Base-by-base conservation (phyloP, 1,140 invertebrate genomes). In the Ectropis grisescens region DNA sequence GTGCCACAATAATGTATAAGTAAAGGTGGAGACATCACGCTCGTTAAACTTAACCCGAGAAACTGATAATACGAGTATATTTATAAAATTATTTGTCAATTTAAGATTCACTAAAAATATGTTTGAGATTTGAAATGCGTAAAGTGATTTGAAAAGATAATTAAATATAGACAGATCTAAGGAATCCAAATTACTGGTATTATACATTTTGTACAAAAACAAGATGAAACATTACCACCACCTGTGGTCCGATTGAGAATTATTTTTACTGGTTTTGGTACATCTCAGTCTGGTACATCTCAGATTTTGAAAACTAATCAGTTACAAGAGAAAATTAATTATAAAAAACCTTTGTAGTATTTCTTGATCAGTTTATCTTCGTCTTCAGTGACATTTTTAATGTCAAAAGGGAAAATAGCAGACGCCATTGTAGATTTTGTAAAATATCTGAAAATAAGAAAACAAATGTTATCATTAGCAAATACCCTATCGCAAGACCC, bases 321-420 rank as follows among this genome's bases (percentile, higher is more conserved):
- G n/a, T n/a, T n/a, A n/a, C n/a, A n/a, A n/a, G n/a, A n/a, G n/a
- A n/a, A n/a, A n/a, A n/a, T n/a, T n/a, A n/a, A n/a, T n/a, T n/a
- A n/a, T n/a, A n/a, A n/a, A n/a, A 28, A 37, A 61, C 55, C 47
- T 58, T 56, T 58, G 29, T 58, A 58, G 42, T 55, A 58, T 37
- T 57, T 58, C 25, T 58, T 56, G 2, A 55, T 39, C 10, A 54
- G 13, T 11, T 42, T 37, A 14, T 65, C 47, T 27, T 65, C 60
- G 25, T 58, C 49, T n/a, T 53, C 47, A 1, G 51, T 57, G 6
- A 64, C 47, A 3, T 47, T 44, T 28, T 42, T 43, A 14, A 59
- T 57, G 31, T 45, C 45, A 27, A 46, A 46, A 2, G 56, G 56
- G 31, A 54, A 58, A 23, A 23, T 25, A 15, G 11, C 11, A 14